Base-by-base conservation (phyloP, 2,113 vertebrate genomes). In the Malurus cyaneus region DNA sequence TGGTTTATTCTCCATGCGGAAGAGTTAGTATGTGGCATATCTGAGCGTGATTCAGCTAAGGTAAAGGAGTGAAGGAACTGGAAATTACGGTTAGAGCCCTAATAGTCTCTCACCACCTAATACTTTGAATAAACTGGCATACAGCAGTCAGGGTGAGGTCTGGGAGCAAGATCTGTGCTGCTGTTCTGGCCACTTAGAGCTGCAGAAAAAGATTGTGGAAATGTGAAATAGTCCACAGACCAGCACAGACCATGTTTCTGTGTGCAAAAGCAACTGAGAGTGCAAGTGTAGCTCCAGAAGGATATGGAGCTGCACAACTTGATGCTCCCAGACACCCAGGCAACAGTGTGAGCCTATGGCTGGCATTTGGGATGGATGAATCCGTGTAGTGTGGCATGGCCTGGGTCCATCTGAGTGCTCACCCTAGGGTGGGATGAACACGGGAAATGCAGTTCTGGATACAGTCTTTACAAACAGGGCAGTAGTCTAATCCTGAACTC, bases 381-480 rank as follows among this genome's bases (percentile, higher is more conserved):
- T 49, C 31, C 65, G 49, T 1, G 6, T 36, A 31, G 53, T 0
- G 1, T 74, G 57, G 50, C 47, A 18, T 0, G 0, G n/a, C 36
- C 36, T 3, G 1, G 28, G 32, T 77, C 54, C n/a, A 8, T 65
- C 41, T 1, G 2, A 73, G 20, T 1, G 1, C 44, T 53, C 50
- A 36, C 26, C 6, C 34, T 42, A 6, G 4, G 31, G 12, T 52
- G 18, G 56, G 28, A 36, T 42, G 24, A 61, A 4, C 67, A 34
- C 1, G 2, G 67, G 77, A 57, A 79, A 71, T 34, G 36, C 71
- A 71, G 1, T 62, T 90, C 64, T 79, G 72, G 57, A 46, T 59
- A 20, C 66, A 41, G 12, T n/a, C 44, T 44, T 71, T 88, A 41
- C 0, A 0, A 77, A 50, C 28, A 46, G 85, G 34, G 52, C 0